Conservation (phyloP, 2,113 vertebrate genomes). For the Otus sunia region DNA sequence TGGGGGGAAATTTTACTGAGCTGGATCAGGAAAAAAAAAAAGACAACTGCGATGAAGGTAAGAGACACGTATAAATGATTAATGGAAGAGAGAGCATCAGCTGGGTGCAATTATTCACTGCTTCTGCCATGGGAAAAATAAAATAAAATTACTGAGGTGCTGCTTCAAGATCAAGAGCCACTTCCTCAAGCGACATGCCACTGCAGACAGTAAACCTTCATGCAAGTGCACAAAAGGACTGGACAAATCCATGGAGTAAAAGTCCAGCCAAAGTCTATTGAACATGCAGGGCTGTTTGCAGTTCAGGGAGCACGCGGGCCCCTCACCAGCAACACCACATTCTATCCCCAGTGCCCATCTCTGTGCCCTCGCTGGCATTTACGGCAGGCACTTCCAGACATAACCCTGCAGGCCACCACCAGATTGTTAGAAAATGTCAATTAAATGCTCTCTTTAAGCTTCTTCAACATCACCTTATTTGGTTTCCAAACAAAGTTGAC, state of each 20-base stretch:
- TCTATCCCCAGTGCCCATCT: background rate
- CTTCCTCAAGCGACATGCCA: background rate
- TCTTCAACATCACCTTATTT: background rate
- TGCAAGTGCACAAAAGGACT: background rate
- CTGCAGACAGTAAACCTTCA: background rate
- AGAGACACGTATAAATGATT: background rate
- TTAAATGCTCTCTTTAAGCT: background rate
- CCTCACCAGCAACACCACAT: background rate
- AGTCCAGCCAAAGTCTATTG: background rate
- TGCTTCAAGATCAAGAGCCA: background rate
- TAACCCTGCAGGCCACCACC: background rate
- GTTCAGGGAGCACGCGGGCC: background rate
- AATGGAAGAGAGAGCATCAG: background rate
- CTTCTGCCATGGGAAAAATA: background rate
- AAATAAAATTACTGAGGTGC: background rate
- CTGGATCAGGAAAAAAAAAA: background rate
- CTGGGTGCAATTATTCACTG: background rate
- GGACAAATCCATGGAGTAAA: background rate
- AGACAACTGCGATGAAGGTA: background rate
- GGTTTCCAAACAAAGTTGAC: background rate
- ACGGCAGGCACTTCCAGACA: background rate
- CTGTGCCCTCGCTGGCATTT: rapidly evolving
- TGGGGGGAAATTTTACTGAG: background rate
- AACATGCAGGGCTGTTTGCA: background rate
- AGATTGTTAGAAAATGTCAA: background rate